Evolutionary conservation across 2,888 invertebrate species (phyloP), one percentile per base, ranked within the genome.

Genomic region (Danaus chrysippus): DNA sequence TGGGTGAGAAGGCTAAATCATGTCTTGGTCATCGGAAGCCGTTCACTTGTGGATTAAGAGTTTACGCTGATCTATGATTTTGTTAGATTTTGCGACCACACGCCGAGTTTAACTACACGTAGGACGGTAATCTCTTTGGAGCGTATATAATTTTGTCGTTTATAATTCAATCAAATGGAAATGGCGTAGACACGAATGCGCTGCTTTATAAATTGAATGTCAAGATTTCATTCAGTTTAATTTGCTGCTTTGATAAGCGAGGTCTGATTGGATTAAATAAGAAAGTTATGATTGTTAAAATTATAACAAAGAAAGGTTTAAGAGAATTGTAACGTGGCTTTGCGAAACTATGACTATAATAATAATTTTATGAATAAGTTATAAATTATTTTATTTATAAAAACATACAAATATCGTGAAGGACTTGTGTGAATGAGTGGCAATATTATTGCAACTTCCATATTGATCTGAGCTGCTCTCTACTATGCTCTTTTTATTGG

Each of bases 1-100:
- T 87, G 83, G 87, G 87, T 74, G 84, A 70, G 82, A 86, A 89
- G 89, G 87, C 75, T 64, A 54, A 79, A 71, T 61, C 55, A 60
- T 63, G 76, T 78, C 77, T 84, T 83, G 86, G 83, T 78, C 84
- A 84, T 80, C 82, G 76, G 76, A 76, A 78, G 78, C 79, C 81
- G 73, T 71, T 71, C 72, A 68, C 68, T 68, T 54, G 58, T 67
- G 66, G 69, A 63, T 67, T 65, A 62, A 67, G 61, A 62, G 65
- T 64, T 66, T 63, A 62, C 60, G 54, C 54, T 67, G 59, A 55
- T 42, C 58, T 62, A 62, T 66, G 61, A 59, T 65, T 65, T 65
- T 61, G 64, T 58, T 52, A 61, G 59, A 52, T 15, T 65, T 64
- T 46, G 59, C 60, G 64, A 66, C 66, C 66, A 66, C 66, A 66